A percentile compares a stretch with the other conserved stretches of the same genome.
phyloP scores from a whole-genome alignment of 1,140 invertebrate species.

The Schlechtendalia chinensis region DNA sequence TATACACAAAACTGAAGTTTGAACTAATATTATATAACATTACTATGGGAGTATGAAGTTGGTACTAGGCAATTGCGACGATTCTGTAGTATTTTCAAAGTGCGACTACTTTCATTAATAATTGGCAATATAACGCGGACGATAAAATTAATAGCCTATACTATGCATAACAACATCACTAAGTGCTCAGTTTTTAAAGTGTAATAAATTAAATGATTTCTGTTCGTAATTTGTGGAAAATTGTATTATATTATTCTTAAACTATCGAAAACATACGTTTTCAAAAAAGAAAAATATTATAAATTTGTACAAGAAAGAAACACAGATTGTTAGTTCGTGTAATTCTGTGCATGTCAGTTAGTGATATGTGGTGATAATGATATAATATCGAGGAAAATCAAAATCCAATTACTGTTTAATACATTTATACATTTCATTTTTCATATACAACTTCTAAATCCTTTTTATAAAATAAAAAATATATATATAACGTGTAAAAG shows the following conservation, averaged over 20 bases:
- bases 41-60: neutral
- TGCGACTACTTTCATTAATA: slow-evolving; percentile 8
- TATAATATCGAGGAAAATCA: no score
- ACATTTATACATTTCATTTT: no score
- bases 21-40: neutral
- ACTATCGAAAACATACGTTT: neutral
- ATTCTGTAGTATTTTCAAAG: neutral
- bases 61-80: neutral
- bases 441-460: no score
- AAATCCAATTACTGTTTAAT: no score
- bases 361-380: no score
- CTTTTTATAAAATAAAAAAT: no score
- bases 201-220: neutral
- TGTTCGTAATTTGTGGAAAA: neutral
- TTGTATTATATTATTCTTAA: neutral
- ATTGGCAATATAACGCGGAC: neutral
- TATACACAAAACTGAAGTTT: neutral
- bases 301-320: no score
- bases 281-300: no score
- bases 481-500: no score
- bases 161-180: neutral
- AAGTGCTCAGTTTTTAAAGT: neutral
- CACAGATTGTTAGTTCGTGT: no score
- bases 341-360: no score
- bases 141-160: slow-evolving; percentile 19